Evolutionary conservation across 2,113 vertebrate species (phyloP), one percentile per base, ranked within the genome.

Genomic region (Stegostoma tigrinum): DNA sequence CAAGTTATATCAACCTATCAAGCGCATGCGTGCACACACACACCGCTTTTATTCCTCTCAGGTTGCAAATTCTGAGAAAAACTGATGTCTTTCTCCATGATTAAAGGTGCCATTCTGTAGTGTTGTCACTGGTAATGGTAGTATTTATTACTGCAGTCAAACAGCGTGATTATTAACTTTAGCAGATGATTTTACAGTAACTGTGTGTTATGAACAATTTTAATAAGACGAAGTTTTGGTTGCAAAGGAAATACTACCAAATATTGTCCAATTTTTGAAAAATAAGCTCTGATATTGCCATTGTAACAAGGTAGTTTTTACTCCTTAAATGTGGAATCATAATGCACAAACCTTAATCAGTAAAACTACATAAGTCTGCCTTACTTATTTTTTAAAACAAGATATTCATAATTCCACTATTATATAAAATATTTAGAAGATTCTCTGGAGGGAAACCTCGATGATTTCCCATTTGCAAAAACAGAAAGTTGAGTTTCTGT

Each of bases 231-330:
- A 72, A 70, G 24, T 95, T 72, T 68, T 75, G 24, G 30, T 95
- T 42, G 67, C 30, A 72, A 52, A 45, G 68, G 45, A 72, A 72
- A 45, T 72, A 45, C 68, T 72, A 95, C 94, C 94, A 95, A 95
- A 72, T 95, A 95, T 93, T 38, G 66, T 95, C 94, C 34, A 68
- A 95, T 95, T 95, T 94, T 95, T 95, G 67, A 75, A 95, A 95
- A 75, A 30, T 42, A 52, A 95, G 45, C 45, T 38, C 91, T 70
- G 68, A 94, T 70, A 94, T 94, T 70, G 38, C 94, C 45, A 52
- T 27, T 72, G 5, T 75, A 38, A 45, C 48, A 48, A 72, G 42
- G 94, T 27, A 95, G 38, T 30, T 72, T 48, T 72, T 70, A 68
- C 66, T 90, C 55, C 30, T 48, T 52, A 27, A 52, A 70, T 52